Evolutionary conservation across 1,140 invertebrate genomes (phyloP), one percentile per base, ranked within the genome.

Genomic region (Brachionus manjavacas): DNA sequence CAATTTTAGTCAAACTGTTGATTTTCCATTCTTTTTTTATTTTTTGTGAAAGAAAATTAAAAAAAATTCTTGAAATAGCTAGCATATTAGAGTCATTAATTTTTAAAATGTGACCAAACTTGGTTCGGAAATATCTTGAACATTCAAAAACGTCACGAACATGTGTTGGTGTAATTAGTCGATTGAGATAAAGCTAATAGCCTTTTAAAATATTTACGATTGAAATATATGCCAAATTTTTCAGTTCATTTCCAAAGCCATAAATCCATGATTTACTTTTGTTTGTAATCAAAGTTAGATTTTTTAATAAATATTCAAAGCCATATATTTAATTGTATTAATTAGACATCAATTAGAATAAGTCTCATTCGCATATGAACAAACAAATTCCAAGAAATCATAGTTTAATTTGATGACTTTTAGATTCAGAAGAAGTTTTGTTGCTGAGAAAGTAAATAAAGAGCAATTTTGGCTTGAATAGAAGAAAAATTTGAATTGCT

Each of bases 281-380:
- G 52, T 60, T 60, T 60, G 52, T 60, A 60, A 60, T 60, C 20
- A 60, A 60, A 60, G 52, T 60, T 60, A 23, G 52, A 60, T 60
- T 60, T 60, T 55, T 23, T 20, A 60, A 20, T 60, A 60, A 60
- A 60, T 60, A 60, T 20, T 60, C 16, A 60, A 60, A 60, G 52
- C 52, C 52, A 20, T 60, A 60, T 60, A 60, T 60, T 60, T 60
- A 60, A 60, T 60, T 60, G 52, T 60, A 60, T 60, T 60, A 60
- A 60, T 60, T 60, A 60, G 25, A 60, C 52, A 60, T 60, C 20
- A 60, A 60, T 60, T 60, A 60, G 16, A 60, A 60, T 60, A 60
- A 23, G 52, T 20, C 16, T 60, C 52, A 60, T 8, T 60, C 20
- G 9, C 52, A 60, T 60, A 9, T 20, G 9, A 60, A 60, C 52